Evolutionary conservation across 1,140 invertebrate genomes (phyloP).

Genomic region (Drosophila eugracilis): DNA sequence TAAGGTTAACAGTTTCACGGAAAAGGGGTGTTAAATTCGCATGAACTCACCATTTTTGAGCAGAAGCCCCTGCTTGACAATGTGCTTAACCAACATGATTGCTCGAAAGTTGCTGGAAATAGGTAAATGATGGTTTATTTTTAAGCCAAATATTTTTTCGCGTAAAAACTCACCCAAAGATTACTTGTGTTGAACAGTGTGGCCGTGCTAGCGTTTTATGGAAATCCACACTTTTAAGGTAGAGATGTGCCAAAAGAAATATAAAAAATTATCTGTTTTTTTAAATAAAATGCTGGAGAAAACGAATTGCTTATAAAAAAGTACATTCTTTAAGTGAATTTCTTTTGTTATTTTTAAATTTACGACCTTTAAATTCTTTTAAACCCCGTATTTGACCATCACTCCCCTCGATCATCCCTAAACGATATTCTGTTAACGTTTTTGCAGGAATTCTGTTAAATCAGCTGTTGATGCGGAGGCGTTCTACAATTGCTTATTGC

Average conservation of each 20-base stretch:
- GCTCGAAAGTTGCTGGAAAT: conserved; percentile 48
- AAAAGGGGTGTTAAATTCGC: background rate
- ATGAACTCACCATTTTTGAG: conserved; percentile 74
- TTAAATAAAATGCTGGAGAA: too few relatives aligned
- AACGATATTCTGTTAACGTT: background rate
- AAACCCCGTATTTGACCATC: background rate
- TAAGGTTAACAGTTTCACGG: conserved; percentile 66
- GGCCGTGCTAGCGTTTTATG: background rate
- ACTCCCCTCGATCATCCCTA: background rate
- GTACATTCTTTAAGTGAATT: too few relatives aligned
- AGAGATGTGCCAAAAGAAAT: background rate
- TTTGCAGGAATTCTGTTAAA: conserved; percentile 6
- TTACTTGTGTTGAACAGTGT: conserved; percentile 40
- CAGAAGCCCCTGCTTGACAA: conserved; percentile 80
- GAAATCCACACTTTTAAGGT: background rate
- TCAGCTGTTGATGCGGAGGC: conserved; percentile 68
- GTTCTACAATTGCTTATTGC: conserved; percentile 45
- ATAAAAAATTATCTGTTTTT: too few relatives aligned
- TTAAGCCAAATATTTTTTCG: conserved; percentile 23
- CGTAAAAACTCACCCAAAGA: conserved; percentile 49
- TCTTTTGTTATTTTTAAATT: background rate
- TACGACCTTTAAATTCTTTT: too few relatives aligned
- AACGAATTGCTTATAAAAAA: too few relatives aligned
- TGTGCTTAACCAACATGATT: conserved; percentile 83
- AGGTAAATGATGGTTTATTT: conserved; percentile 23